A percentile compares a stretch with the other conserved stretches of the same genome.
phyloP scores from a whole-genome alignment of 2,113 vertebrate species.

The Sceloporus undulatus region DNA sequence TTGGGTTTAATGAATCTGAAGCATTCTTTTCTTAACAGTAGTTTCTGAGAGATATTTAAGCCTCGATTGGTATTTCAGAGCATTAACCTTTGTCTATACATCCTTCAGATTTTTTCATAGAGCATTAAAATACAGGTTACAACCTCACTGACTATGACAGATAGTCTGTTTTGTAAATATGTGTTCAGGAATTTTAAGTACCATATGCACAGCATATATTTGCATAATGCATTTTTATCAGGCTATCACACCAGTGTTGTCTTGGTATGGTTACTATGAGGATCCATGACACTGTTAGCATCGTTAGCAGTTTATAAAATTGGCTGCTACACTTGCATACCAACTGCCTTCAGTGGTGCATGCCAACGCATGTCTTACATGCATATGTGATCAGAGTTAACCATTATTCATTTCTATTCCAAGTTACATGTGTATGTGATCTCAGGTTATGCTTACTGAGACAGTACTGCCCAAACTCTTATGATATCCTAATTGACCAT shows the following conservation, averaged over 20 bases:
- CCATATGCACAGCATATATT: conserved; percentile 46
- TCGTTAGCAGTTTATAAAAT: conserved; percentile 42
- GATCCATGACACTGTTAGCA: conserved; percentile 10
- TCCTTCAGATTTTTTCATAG: conserved; percentile 36
- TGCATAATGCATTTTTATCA: conserved; percentile 66
- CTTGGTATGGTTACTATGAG: conserved; percentile 50
- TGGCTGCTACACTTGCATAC: conserved; percentile 32
- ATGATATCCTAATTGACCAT: background rate
- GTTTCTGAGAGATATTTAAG: conserved; percentile 27
- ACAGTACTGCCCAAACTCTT: conserved; percentile 38
- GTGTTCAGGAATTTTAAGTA: conserved; percentile 64
- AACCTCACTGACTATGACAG: conserved; percentile 57
- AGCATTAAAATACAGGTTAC: conserved; percentile 61
- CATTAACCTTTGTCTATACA: background rate
- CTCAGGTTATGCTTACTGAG: conserved; percentile 4
- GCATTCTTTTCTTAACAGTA: background rate
- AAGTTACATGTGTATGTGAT: background rate
- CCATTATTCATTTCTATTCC: conserved; percentile 30
- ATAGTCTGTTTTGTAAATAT: conserved; percentile 69
- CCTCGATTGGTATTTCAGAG: background rate
- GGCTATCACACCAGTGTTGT: conserved; percentile 50
- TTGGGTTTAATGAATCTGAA: conserved; percentile 1
- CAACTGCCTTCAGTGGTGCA: conserved; percentile 34
- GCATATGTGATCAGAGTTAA: background rate
- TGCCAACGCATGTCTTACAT: background rate